Percentiles rank a stretch among this genome's conserved stretches.
Conservation (phyloP, 2,888 invertebrate species). For the Alloscopus bannaensis region DNA sequence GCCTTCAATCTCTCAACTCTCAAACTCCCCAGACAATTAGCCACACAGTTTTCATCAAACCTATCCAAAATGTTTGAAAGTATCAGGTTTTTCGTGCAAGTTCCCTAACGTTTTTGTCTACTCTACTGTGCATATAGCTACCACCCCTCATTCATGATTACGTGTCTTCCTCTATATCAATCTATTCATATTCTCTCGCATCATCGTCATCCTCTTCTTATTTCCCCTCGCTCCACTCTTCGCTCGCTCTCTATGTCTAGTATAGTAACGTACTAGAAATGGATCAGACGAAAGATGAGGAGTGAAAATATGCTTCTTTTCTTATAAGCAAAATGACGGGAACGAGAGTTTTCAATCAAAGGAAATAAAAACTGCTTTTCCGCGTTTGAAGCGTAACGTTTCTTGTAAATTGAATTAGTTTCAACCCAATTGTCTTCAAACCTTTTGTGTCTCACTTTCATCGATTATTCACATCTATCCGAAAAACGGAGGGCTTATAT, state of each 20-base stretch:
- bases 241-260: conserved; percentile 23
- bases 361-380: conserved; percentile 45
- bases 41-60: conserved; percentile 47
- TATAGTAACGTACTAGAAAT: conserved; percentile 11
- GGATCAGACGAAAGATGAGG: conserved; percentile 53
- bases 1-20: conserved; percentile 52
- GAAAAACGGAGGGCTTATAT: no score
- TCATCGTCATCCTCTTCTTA: background rate
- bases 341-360: conserved; percentile 30
- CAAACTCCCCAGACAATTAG: conserved; percentile 61
- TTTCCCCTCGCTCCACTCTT: conserved; percentile 9
- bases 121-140: conserved; percentile 2
- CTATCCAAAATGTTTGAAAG: no score
- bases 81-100: no score
- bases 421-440: conserved; percentile 50
- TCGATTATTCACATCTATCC: no score
- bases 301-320: conserved; percentile 51
- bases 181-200: conserved; percentile 33
- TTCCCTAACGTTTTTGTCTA: conserved; percentile 46
- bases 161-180: conserved; percentile 25
- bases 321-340: conserved; percentile 51
- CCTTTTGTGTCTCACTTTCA: conserved; percentile 27
- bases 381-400: conserved; percentile 38
- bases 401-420: conserved; percentile 63
- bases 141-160: conserved; percentile 7